Percentiles rank a stretch among this genome's conserved stretches.
phyloP scores from a whole-genome alignment of 1,140 invertebrate species.

The Tetragonula clypearis region DNA sequence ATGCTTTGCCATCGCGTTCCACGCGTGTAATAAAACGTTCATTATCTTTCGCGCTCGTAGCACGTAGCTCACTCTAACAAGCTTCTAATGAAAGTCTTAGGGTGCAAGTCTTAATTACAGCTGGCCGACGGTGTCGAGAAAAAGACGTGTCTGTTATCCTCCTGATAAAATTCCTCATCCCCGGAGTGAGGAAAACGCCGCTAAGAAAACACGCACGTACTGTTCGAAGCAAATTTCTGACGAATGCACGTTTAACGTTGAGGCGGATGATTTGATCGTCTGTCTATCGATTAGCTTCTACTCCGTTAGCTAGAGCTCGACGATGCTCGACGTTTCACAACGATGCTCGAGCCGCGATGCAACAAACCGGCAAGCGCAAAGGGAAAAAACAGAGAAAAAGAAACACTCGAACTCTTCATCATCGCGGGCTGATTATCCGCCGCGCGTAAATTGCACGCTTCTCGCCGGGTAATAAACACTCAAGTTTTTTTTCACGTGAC shows the following conservation, averaged over 20 bases:
- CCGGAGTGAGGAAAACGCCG: too few species aligned
- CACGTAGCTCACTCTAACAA: background rate
- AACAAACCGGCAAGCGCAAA: too few species aligned
- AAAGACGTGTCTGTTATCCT: background rate
- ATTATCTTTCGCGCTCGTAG: background rate
- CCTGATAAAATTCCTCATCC: too few species aligned
- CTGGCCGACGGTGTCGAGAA: background rate
- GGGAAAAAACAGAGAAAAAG: background rate
- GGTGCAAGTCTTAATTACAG: background rate
- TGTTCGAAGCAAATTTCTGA: background rate
- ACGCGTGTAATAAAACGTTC: background rate
- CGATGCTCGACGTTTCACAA: background rate
- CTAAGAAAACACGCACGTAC: too few species aligned
- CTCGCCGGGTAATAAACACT: too few species aligned
- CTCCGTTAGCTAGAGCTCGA: too few species aligned
- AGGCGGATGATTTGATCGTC: too few species aligned
- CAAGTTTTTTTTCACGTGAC: background rate
- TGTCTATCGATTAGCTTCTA: too few species aligned
- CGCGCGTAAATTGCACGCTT: background rate
- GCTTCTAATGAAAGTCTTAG: conserved; percentile 7
- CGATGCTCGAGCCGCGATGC: background rate
- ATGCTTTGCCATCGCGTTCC: background rate
- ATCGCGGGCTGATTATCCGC: background rate
- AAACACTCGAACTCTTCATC: too few species aligned
- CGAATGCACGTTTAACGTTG: too few species aligned